Conservation (phyloP, 2,888 invertebrate genomes). For the Xanthorhoe designata region DNA sequence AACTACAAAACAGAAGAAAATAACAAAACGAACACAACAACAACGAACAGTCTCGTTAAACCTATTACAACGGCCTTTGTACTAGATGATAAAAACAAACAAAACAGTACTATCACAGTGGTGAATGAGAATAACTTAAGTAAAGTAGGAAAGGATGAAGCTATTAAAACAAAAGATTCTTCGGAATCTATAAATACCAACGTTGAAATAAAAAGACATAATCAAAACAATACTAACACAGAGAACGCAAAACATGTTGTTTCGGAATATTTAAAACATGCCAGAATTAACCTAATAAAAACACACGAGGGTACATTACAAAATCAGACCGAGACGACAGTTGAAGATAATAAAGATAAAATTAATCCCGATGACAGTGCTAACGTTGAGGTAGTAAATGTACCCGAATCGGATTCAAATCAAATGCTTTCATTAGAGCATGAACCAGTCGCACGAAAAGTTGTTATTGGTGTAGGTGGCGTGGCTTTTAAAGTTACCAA, state of each 20-base stretch:
- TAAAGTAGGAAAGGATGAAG: conserved; percentile 58
- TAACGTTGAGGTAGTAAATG: conserved; percentile 60
- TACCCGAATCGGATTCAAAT: conserved; percentile 65
- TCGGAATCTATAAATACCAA: conserved; percentile 43
- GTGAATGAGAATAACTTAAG: conserved; percentile 49
- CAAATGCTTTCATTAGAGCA: conserved; percentile 72
- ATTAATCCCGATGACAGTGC: conserved; percentile 63
- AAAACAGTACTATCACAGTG: conserved; percentile 28
- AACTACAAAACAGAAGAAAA: conserved; percentile 54
- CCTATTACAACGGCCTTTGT: conserved; percentile 49
- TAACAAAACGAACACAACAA: conserved; percentile 47
- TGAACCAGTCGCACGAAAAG: conserved; percentile 83
- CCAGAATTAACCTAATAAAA: conserved; percentile 77
- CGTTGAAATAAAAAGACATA: conserved; percentile 59
- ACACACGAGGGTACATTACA: conserved; percentile 67
- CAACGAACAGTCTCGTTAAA: conserved; percentile 48
- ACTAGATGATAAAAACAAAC: conserved; percentile 50
- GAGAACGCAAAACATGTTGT: conserved; percentile 88
- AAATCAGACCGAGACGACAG: conserved; percentile 63
- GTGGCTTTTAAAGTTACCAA: conserved; percentile 85
- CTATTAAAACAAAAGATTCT: conserved; percentile 47
- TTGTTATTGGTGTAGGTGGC: conserved; percentile 88
- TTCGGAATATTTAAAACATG: conserved; percentile 88
- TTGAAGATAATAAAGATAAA: conserved; percentile 63
- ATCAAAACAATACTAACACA: conserved; percentile 64